Evolutionary conservation across 2,888 invertebrate species (phyloP).

Genomic region (Acrocyrtus sp.): DNA sequence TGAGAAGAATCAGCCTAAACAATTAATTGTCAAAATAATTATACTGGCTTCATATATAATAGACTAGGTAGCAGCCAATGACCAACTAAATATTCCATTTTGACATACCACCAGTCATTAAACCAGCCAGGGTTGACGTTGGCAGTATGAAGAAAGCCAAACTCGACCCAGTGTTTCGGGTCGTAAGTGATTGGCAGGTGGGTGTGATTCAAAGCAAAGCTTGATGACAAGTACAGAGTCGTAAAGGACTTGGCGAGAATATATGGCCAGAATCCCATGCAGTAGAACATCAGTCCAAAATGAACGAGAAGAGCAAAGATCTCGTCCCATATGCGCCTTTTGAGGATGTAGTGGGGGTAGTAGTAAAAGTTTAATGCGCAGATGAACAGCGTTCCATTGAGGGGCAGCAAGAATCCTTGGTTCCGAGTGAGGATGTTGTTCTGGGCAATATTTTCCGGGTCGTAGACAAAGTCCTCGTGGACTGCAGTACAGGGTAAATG

Average conservation of each 20-base stretch:
- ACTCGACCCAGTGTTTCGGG: constrained; percentile 46
- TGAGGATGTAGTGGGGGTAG: constrained; percentile 50
- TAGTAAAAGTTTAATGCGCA: constrained; percentile 52
- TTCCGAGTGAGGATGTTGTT: constrained; percentile 47
- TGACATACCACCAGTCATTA: constrained; percentile 49
- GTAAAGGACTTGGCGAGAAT: constrained; percentile 38
- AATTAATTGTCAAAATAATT: too few species aligned
- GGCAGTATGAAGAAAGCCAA: constrained; percentile 41
- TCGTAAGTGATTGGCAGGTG: constrained; percentile 46
- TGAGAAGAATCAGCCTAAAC: too few species aligned
- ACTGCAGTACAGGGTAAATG: constrained; percentile 44
- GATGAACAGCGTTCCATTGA: constrained; percentile 48
- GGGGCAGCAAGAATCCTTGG: constrained; percentile 39
- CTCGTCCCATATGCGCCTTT: constrained; percentile 38
- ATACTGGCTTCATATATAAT: too few species aligned
- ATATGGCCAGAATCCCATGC: constrained; percentile 44
- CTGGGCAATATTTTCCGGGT: constrained; percentile 37
- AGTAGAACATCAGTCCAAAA: constrained; percentile 21
- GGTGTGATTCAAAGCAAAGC: constrained; percentile 46
- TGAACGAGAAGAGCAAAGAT: constrained; percentile 27
- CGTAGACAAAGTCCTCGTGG: constrained; percentile 40
- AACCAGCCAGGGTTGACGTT: constrained; percentile 35
- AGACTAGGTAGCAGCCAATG: too few species aligned
- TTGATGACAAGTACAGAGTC: constrained; percentile 39
- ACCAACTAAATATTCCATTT: too few species aligned